Evolutionary conservation across 2,888 invertebrate species (phyloP), one percentile per base, ranked within the genome.

Genomic region (Sminthurinus aureus): DNA sequence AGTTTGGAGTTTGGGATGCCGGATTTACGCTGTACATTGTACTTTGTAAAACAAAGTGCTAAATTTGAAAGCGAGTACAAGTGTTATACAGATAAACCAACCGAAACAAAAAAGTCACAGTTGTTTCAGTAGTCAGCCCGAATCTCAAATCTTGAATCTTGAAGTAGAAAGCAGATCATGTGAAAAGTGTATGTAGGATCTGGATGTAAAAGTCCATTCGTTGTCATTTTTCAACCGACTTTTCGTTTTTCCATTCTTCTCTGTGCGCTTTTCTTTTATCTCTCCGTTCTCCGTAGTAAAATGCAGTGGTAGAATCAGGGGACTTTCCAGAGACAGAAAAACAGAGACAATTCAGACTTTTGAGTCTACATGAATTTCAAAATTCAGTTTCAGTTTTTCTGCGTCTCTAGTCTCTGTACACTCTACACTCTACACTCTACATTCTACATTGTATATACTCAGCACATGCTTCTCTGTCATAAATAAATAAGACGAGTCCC

Each of bases 81-180:
- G 38, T 38, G 38, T 38, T 38, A 38, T 38, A 38, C 1, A 38
- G 38, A n/a, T n/a, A n/a, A n/a, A n/a, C n/a, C 6, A 38, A 38
- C 3, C 1, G 38, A 6, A 38, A 38, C 38, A 38, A 38, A 38
- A 74, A 18, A 38, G n/a, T n/a, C n/a, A n/a, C n/a, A n/a, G n/a
- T n/a, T n/a, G n/a, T n/a, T n/a, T n/a, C n/a, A n/a, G n/a, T n/a
- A n/a, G n/a, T n/a, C n/a, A 18, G 18, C 3, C n/a, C 22, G 58
- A 26, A 51, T 8, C 50, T 69, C 51, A n/a, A n/a, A n/a, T n/a
- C n/a, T n/a, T n/a, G n/a, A n/a, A 4, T 50, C 69, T 20, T 82
- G 85, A 85, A 85, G 83, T 85, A 85, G 79, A 85, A 75, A 83
- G 83, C 82, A 73, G 85, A 83, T 85, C 83, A 85, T 79, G 75